Conservation (phyloP, 2,797 vertebrate species). For the Lithobates sylvaticus region DNA sequence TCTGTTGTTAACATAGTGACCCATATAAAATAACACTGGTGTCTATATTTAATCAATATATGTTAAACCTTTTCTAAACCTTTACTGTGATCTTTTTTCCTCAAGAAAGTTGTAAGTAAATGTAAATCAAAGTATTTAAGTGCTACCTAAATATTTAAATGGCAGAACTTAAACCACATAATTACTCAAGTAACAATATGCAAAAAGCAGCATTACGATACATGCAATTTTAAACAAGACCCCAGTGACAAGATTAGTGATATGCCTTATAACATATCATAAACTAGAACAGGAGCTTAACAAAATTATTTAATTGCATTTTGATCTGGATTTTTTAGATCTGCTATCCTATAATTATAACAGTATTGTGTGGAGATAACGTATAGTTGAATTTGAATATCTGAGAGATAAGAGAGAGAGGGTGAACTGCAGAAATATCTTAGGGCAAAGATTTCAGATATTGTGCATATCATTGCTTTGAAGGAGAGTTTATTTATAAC, state of each 20-base stretch:
- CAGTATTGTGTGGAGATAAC: slow-evolving; percentile 53
- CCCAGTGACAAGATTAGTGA: slow-evolving; percentile 51
- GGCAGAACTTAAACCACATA: slow-evolving; percentile 15
- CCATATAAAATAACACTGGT: too few species aligned
- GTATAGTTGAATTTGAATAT: slow-evolving; percentile 52
- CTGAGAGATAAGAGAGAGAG: slow-evolving; percentile 54
- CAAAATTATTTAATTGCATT: slow-evolving; percentile 59
- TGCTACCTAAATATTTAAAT: slow-evolving; percentile 6
- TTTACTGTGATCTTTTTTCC: too few species aligned
- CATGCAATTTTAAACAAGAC: slow-evolving; percentile 42
- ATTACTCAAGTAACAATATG: slow-evolving; percentile 28
- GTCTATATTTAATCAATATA: too few species aligned
- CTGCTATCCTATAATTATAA: slow-evolving; percentile 50
- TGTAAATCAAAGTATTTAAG: neutral
- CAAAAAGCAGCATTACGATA: neutral
- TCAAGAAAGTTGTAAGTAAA: neutral
- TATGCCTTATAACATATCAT: slow-evolving; percentile 51
- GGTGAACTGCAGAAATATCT: slow-evolving; percentile 55
- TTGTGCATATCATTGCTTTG: slow-evolving; percentile 31
- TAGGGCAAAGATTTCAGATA: slow-evolving; percentile 54
- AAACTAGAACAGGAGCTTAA: slow-evolving; percentile 46
- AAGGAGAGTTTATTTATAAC: slow-evolving; percentile 57
- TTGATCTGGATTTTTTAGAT: slow-evolving; percentile 53
- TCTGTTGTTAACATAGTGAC: too few species aligned
- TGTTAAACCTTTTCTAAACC: neutral